Conservation (phyloP, 2,888 invertebrate genomes). For the Dryococelus australis region DNA sequence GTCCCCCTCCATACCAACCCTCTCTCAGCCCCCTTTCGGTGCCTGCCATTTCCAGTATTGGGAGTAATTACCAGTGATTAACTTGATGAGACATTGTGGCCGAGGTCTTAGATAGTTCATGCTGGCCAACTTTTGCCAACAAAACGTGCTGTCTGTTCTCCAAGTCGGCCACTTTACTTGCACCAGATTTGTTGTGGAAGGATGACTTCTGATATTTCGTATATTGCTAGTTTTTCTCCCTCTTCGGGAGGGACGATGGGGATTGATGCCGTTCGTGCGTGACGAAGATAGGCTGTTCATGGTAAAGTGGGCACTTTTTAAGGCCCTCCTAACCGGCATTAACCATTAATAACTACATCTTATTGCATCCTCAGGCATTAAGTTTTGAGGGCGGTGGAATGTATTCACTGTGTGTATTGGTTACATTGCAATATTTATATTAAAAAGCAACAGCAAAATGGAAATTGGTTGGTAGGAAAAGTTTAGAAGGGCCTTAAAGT, state of each 20-base stretch:
- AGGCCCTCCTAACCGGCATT: too few species aligned
- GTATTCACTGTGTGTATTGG: too few species aligned
- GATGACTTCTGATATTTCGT: not conserved
- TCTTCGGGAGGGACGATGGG: not conserved
- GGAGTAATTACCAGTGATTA: constrained; percentile 11
- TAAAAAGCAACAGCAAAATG: too few species aligned
- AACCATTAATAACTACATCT: too few species aligned
- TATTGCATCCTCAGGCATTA: too few species aligned
- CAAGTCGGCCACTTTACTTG: not conserved
- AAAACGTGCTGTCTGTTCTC: not conserved
- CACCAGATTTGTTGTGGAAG: not conserved
- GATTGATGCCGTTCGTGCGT: too few species aligned
- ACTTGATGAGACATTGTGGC: constrained; percentile 16
- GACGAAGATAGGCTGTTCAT: too few species aligned
- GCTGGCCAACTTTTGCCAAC: constrained; percentile 16
- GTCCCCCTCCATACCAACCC: not conserved
- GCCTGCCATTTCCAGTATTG: not conserved
- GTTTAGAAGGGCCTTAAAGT: too few species aligned
- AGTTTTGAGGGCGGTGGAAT: too few species aligned
- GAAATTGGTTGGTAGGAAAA: too few species aligned
- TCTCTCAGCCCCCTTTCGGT: not conserved
- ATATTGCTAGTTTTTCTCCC: not conserved
- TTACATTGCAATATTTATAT: too few species aligned
- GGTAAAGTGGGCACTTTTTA: too few species aligned
- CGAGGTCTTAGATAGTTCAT: not conserved